phyloP scores from a whole-genome alignment of 2,888 invertebrate genomes.

The Sturmia bella region DNA sequence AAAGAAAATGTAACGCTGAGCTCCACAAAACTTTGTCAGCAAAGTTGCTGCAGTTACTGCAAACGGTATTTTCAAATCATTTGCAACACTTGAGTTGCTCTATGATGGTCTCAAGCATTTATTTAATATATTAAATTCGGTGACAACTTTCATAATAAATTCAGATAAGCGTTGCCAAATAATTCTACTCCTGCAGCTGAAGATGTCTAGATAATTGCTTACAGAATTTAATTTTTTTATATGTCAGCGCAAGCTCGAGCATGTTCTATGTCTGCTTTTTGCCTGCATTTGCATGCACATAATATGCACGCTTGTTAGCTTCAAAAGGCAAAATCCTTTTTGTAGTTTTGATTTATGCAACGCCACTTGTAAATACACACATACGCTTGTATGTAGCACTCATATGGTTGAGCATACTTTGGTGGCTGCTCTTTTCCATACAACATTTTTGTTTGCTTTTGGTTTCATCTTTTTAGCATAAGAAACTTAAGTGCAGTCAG shows the following conservation, averaged over 20 bases:
- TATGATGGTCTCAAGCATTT: slow-evolving; percentile 1
- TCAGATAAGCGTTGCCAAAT: too few relatives aligned
- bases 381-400: neutral
- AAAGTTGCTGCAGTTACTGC: slow-evolving; percentile 8
- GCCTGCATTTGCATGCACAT: neutral
- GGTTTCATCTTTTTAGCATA: slow-evolving; percentile 18
- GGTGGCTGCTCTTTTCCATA: neutral
- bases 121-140: neutral
- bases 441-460: slow-evolving; percentile 21
- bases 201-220: neutral
- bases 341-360: slow-evolving; percentile 30
- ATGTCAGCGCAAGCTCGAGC: too few relatives aligned
- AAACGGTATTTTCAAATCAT: slow-evolving; percentile 34
- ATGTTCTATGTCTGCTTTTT: neutral
- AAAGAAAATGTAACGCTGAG: slow-evolving; percentile 48
- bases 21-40: slow-evolving; percentile 15
- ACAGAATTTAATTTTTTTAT: too few relatives aligned
- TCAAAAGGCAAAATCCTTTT: slow-evolving; percentile 21
- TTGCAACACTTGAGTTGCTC: slow-evolving; percentile 9
- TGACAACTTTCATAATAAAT: neutral
- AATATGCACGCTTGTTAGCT: neutral
- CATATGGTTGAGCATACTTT: neutral
- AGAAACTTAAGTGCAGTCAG: slow-evolving; percentile 29
- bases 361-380: slow-evolving; percentile 19
- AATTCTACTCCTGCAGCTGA: neutral